Percentiles rank a stretch among this genome's conserved stretches.
phyloP scores from a whole-genome alignment of 2,797 vertebrate genomes.

The Intellagama lesueurii region DNA sequence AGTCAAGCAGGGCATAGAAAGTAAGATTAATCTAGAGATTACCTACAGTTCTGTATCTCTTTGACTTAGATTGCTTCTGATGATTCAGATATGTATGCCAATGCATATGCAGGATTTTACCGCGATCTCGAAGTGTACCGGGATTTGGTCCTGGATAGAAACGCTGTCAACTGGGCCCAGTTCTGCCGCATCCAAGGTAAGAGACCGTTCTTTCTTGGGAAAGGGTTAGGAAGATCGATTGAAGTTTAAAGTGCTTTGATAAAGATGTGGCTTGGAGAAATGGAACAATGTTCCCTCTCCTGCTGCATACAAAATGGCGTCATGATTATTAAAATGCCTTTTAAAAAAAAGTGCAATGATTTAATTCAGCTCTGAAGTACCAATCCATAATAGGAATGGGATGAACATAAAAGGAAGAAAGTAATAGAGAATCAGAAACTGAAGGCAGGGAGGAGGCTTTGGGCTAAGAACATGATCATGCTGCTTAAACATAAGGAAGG shows the following conservation, averaged over 20 bases:
- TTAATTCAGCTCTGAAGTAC: not conserved
- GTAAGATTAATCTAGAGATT: not conserved
- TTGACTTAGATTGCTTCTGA: not conserved
- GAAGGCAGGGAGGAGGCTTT: not conserved
- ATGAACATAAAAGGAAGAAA: not conserved
- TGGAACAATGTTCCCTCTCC: too few relatives aligned
- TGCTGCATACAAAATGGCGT: not conserved
- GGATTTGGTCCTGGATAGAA: not conserved
- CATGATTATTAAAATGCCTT: not conserved
- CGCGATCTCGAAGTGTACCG: not conserved
- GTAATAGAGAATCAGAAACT: not conserved
- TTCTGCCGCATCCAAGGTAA: conserved; percentile 8
- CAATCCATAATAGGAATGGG: not conserved
- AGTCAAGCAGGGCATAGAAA: too few relatives aligned
- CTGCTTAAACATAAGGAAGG: not conserved
- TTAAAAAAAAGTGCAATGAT: not conserved
- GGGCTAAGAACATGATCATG: too few relatives aligned
- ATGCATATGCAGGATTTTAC: conserved; percentile 12
- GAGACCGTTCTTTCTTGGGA: not conserved
- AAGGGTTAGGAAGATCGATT: not conserved
- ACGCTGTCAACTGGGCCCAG: conserved; percentile 17
- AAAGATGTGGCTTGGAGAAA: not conserved
- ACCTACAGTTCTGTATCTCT: too few relatives aligned
- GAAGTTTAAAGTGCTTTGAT: not conserved
- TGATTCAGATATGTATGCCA: not conserved